These are phyloP conservation scores for Bilobella aurantiaca DNA, from an alignment of 1,140 invertebrate species.

Conservation along the genomic window DNA sequence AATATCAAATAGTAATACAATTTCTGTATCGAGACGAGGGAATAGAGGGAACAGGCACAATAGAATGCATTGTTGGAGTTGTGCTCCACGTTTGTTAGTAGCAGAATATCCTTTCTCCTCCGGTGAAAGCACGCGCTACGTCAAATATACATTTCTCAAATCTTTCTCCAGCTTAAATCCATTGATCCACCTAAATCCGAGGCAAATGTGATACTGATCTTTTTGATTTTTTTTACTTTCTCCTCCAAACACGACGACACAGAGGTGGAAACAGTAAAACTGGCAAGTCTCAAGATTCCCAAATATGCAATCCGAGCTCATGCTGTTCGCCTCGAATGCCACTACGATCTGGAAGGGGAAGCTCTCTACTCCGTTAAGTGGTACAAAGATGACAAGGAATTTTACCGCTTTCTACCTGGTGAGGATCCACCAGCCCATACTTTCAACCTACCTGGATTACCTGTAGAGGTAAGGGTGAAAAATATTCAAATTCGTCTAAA, in stretches of 20 bases:
- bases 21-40: too few species aligned
- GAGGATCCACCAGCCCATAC: constrained; percentile 60
- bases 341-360: constrained; percentile 66
- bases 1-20: not conserved
- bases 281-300: constrained; percentile 56
- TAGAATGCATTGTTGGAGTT: too few species aligned
- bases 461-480: constrained; percentile 61
- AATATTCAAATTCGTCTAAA: not conserved
- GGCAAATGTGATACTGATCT: constrained; percentile 5
- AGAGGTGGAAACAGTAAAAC: constrained; percentile 44
- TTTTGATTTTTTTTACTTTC: constrained; percentile 20
- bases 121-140: too few species aligned
- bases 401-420: constrained; percentile 67
- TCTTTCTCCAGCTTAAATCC: too few species aligned
- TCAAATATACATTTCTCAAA: too few species aligned
- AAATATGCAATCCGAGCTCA: constrained; percentile 56
- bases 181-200: not conserved
- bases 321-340: constrained; percentile 59
- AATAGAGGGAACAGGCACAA: too few species aligned
- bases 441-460: constrained; percentile 61
- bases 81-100: too few species aligned
- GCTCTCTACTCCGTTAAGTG: constrained; percentile 73
- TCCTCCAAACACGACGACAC: too few species aligned
- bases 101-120: too few species aligned
- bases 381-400: constrained; percentile 79